These are phyloP conservation scores for Gandaritis pyraliata DNA, from an alignment of 2,888 invertebrate species.

Conservation along the genomic window DNA sequence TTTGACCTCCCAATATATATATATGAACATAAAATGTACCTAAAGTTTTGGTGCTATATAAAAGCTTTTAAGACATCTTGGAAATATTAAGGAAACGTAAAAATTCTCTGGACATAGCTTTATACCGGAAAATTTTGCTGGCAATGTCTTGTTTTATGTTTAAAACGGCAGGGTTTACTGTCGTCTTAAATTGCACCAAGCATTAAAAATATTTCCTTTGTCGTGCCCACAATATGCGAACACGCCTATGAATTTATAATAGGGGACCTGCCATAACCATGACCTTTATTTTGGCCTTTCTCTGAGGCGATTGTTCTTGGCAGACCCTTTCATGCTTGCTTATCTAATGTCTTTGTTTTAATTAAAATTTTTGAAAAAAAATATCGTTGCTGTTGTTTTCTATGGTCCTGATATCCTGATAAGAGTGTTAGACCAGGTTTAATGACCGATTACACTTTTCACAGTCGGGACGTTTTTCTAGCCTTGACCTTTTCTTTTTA, in stretches of 20 bases:
- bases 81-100: conserved; percentile 43
- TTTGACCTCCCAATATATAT: conserved; percentile 28
- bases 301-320: conserved; percentile 68
- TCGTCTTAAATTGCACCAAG: conserved; percentile 52
- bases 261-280: conserved; percentile 60
- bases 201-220: conserved; percentile 66
- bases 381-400: neutral
- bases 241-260: conserved; percentile 77
- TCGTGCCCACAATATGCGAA: conserved; percentile 64
- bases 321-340: conserved; percentile 53
- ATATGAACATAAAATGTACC: conserved; percentile 32
- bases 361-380: conserved; percentile 41
- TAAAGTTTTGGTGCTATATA: conserved; percentile 41
- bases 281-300: conserved; percentile 78
- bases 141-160: conserved; percentile 54
- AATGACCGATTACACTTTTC: too few relatives aligned
- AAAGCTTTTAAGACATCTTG: conserved; percentile 44
- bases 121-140: conserved; percentile 54
- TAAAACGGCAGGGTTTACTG: conserved; percentile 43
- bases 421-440: neutral
- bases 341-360: conserved; percentile 70
- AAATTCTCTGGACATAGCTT: conserved; percentile 40
- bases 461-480: neutral
- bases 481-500: neutral
- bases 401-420: too few relatives aligned